These are phyloP conservation scores for Petaurus breviceps DNA, from an alignment of 2,113 vertebrate species.

Conservation along the genomic window DNA sequence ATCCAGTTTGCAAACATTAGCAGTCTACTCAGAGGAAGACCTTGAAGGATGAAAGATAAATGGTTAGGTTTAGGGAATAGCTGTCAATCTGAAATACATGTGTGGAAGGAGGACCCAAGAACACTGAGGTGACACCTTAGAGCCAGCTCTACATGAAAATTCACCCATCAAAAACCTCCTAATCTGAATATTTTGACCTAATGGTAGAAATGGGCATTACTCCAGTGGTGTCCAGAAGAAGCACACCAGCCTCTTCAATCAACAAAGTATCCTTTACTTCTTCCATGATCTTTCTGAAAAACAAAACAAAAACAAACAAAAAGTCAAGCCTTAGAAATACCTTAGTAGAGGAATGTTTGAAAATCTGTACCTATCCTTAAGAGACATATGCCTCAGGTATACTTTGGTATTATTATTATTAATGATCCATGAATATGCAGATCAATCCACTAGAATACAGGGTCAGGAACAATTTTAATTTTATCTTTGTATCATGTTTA, in stretches of 20 bases:
- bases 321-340: not conserved
- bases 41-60: not conserved
- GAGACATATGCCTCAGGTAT: not conserved
- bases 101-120: not conserved
- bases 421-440: not conserved
- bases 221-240: no score
- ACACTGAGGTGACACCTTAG: not conserved
- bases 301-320: not conserved
- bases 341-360: not conserved
- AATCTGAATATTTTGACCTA: not conserved
- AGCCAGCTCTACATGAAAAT: not conserved
- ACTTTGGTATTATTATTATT: not conserved
- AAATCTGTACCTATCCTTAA: not conserved
- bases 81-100: not conserved
- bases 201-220: not conserved
- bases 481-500: not conserved
- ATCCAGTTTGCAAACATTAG: not conserved
- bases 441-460: not conserved
- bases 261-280: not conserved
- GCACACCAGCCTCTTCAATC: not conserved
- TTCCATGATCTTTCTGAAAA: not conserved
- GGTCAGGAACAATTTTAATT: not conserved
- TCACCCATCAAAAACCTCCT: not conserved
- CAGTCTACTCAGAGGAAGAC: not conserved
- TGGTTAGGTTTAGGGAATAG: not conserved